Conservation (phyloP, 1,140 invertebrate species). For the Stenopsyche tienmushanensis region DNA sequence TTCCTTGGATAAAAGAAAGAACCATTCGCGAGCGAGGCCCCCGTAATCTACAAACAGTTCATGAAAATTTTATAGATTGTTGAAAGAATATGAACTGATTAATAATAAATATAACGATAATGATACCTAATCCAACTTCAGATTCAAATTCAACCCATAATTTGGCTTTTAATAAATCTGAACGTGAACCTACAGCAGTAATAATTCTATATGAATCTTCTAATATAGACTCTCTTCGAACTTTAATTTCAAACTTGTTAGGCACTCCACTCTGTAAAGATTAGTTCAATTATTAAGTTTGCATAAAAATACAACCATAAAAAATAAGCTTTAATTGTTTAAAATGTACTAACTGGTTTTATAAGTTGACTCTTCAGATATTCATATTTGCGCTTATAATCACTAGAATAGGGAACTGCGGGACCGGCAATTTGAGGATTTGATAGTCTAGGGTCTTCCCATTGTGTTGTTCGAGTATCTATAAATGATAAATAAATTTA, state of each 20-base stretch:
- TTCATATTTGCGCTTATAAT: slow-evolving; percentile 99
- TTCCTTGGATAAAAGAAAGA: slow-evolving; percentile 97
- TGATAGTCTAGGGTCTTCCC: slow-evolving; percentile 97
- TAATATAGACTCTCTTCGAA: slow-evolving; percentile 83
- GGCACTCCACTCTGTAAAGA: slow-evolving; percentile 84
- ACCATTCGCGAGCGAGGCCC: slow-evolving; percentile 96
- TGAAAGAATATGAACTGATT: not conserved
- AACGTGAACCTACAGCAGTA: slow-evolving; percentile 76
- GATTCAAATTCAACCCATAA: slow-evolving; percentile 98
- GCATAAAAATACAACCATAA: slow-evolving; percentile 12
- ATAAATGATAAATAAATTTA: slow-evolving; percentile 44
- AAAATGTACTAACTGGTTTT: slow-evolving; percentile 78
- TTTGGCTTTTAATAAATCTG: slow-evolving; percentile 93
- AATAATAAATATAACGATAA: not conserved
- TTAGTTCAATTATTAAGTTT: slow-evolving; percentile 15
- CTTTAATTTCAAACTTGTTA: slow-evolving; percentile 98
- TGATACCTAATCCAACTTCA: slow-evolving; percentile 79
- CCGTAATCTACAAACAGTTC: slow-evolving; percentile 81
- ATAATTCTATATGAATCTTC: slow-evolving; percentile 95
- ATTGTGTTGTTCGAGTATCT: slow-evolving; percentile 96
- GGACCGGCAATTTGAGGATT: slow-evolving; percentile 96
- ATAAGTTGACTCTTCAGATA: slow-evolving; percentile 94
- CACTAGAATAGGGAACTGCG: slow-evolving; percentile 94
- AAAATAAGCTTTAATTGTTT: not conserved
- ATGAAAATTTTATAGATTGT: not conserved